Evolutionary conservation across 2,888 invertebrate species (phyloP).

Genomic region (Trilocha varians): DNA sequence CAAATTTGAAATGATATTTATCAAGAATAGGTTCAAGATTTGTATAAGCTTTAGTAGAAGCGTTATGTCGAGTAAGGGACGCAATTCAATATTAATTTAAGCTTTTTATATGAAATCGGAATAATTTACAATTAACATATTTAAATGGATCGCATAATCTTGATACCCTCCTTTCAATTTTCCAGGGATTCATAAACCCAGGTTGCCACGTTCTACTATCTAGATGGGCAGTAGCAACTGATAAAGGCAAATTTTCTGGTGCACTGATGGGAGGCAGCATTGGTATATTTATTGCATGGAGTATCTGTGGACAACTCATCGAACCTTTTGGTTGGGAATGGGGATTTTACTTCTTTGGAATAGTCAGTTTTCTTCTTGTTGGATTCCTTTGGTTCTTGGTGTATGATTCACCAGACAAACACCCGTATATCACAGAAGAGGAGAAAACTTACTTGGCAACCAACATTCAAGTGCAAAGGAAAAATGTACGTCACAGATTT

Average conservation of each 20-base stretch:
- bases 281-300: constrained; percentile 41
- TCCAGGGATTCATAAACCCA: constrained; percentile 62
- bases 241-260: constrained; percentile 71
- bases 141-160: too few species aligned
- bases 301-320: constrained; percentile 27
- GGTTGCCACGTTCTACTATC: constrained; percentile 68
- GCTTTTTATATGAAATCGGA: too few species aligned
- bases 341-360: constrained; percentile 71
- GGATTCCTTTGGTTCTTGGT: constrained; percentile 8
- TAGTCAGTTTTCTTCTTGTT: constrained; percentile 37
- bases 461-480: constrained; percentile 3
- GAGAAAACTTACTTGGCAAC: constrained; percentile 10
- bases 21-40: too few species aligned
- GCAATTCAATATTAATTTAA: too few species aligned
- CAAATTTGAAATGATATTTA: too few species aligned
- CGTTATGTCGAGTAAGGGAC: too few species aligned
- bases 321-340: constrained; percentile 69
- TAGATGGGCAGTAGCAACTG: constrained; percentile 75
- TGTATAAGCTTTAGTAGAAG: too few species aligned
- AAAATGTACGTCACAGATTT: too few species aligned
- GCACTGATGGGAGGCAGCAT: constrained; percentile 49
- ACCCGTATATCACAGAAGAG: constrained; percentile 53
- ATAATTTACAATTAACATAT: too few species aligned
- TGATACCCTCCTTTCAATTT: constrained; percentile 2
- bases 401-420: constrained; percentile 63